phyloP scores from a whole-genome alignment of 92 coral and sea anemone genomes.

The Porites rus region DNA sequence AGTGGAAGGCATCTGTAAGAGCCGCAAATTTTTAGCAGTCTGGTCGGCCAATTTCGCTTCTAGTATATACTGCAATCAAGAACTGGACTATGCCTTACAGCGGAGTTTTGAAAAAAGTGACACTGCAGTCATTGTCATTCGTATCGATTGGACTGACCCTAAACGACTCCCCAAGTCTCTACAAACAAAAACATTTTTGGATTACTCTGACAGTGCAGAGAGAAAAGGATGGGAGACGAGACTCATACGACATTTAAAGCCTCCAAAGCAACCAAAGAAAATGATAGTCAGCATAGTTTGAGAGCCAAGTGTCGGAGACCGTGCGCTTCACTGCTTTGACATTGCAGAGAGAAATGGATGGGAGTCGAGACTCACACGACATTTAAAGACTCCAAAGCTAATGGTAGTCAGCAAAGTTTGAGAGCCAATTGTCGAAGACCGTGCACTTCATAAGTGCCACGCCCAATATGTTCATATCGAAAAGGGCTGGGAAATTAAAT shows the following conservation, averaged over 20 bases:
- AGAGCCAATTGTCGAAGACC: not conserved
- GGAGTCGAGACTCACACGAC: conserved; percentile 24
- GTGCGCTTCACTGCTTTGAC: not conserved
- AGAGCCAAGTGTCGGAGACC: not conserved
- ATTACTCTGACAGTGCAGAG: conserved; percentile 40
- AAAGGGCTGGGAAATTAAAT: no score
- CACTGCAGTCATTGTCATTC: conserved; percentile 22
- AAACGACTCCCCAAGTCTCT: conserved; percentile 31
- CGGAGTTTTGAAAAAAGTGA: conserved; percentile 31
- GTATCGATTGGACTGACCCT: not conserved
- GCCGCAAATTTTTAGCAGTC: conserved; percentile 40
- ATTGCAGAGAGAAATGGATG: conserved; percentile 35
- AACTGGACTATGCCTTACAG: conserved; percentile 37
- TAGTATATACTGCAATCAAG: conserved; percentile 31
- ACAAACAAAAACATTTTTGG: conserved; percentile 23
- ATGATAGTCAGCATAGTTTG: not conserved
- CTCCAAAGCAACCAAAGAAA: not conserved
- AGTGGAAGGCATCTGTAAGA: conserved; percentile 22
- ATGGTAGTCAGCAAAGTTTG: not conserved
- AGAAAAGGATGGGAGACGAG: conserved; percentile 45
- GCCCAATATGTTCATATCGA: no score
- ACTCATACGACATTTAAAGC: conserved; percentile 25
- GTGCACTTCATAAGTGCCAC: not conserved
- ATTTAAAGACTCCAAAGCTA: conserved; percentile 2
- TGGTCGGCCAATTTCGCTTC: conserved; percentile 23